Evolutionary conservation across 35 echinoderm and acorn worm genomes (phyloP), one percentile per base, ranked within the genome.

Genomic region (Anneissia japonica): DNA sequence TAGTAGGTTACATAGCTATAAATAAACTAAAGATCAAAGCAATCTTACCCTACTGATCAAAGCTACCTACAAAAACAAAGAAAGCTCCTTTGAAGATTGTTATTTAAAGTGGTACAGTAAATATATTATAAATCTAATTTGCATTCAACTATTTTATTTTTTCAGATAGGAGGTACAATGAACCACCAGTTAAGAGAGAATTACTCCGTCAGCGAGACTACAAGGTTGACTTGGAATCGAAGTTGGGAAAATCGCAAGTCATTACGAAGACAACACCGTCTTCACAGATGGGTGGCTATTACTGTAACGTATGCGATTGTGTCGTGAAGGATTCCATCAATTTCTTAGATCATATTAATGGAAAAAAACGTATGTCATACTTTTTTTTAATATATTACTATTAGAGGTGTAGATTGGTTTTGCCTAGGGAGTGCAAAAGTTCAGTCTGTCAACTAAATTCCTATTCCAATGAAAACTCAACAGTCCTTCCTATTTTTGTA

Each of bases 271-370:
- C 96, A 0, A 99, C 96, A 0, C 96, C 96, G 23, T 86, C 96
- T 12, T 99, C 96, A 0, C 96, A 94, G 83, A 93, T 94, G 92
- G 96, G 96, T 32, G 96, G 96, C 30, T 99, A 99, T 78, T 99
- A 99, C 86, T 94, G 96, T 73, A 93, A 99, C 87, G 96, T 94
- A n/a, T 99, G 96, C 84, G 96, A 99, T 80, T 99, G 96, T 84
- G 96, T 99, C 16, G 96, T 99, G 3, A 99, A 97, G 82, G 96
- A 99, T 81, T 99, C 96, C 76, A 99, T 99, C 31, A 99, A 99
- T 64, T 99, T 97, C 46, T 82, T 99, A 34, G 96, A 99, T 82
- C 96, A 99, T 76, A 99, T 99, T 79, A 94, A 99, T 81, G 96
- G 96, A 72, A 99, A 99, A 45, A 99, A 99, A 99, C 96, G 96